These are phyloP conservation scores for Agrochola macilenta DNA, from an alignment of 2,888 invertebrate genomes.

Conservation along the genomic window DNA sequence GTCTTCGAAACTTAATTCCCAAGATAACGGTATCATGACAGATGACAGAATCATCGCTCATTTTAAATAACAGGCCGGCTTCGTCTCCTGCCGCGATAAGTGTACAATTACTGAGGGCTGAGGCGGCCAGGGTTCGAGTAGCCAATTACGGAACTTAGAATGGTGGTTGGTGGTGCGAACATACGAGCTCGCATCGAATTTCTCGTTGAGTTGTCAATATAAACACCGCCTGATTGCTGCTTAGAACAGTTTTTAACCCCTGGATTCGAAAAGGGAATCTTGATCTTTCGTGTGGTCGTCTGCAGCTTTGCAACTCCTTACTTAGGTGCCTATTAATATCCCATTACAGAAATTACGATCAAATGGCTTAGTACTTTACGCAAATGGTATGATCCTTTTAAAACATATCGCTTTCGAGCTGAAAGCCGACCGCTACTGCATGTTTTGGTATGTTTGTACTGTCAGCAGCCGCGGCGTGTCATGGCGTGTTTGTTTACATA, in stretches of 20 bases:
- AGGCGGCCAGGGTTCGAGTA: conserved; percentile 63
- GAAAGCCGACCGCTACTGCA: conserved; percentile 32
- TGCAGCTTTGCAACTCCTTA: background rate
- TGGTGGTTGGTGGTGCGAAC: conserved; percentile 54
- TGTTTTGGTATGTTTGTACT: conserved; percentile 46
- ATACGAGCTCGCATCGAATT: conserved; percentile 61
- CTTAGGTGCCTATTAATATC: background rate
- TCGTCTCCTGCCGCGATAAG: conserved; percentile 61
- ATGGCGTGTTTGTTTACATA: conserved; percentile 76
- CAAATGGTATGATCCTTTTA: conserved; percentile 46
- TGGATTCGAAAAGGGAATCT: background rate
- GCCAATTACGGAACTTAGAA: conserved; percentile 71
- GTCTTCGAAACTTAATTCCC: conserved; percentile 47
- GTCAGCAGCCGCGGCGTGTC: conserved; percentile 75
- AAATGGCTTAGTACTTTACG: conserved; percentile 16
- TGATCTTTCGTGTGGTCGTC: background rate
- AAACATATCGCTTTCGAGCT: conserved; percentile 52
- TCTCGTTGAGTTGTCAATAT: conserved; percentile 55
- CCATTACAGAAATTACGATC: conserved; percentile 10
- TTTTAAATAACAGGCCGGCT: conserved; percentile 62
- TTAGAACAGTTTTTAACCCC: conserved; percentile 18
- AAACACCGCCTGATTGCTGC: conserved; percentile 40
- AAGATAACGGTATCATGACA: conserved; percentile 56
- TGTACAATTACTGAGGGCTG: conserved; percentile 67
- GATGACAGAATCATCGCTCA: conserved; percentile 62